Evolutionary conservation across 2,888 invertebrate species (phyloP).

Genomic region (Scaptodrosophila latifasciaeformis): DNA sequence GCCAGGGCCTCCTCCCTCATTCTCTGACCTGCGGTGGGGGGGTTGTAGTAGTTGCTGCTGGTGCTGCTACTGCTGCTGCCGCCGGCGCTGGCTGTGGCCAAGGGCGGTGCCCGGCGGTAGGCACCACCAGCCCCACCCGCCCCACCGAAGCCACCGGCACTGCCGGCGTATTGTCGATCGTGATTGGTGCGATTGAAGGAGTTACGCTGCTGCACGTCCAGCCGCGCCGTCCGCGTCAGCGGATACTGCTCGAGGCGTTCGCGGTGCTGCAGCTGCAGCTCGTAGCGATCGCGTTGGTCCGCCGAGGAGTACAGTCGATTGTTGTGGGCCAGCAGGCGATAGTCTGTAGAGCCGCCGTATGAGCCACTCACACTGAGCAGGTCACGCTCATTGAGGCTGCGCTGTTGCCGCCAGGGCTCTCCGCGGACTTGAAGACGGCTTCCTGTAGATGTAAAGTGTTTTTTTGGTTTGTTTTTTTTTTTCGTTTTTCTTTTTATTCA

Average conservation of each 20-base stretch:
- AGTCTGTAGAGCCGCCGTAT: constrained; percentile 54
- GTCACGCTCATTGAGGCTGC: constrained; percentile 73
- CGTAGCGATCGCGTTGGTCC: constrained; percentile 70
- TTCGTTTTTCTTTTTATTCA: constrained; percentile 22
- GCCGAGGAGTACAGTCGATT: constrained; percentile 72
- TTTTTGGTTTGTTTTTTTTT: constrained; percentile 25
- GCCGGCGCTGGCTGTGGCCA: constrained; percentile 55
- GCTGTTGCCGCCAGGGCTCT: constrained; percentile 72
- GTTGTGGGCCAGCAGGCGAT: constrained; percentile 60
- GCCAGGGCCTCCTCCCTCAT: constrained; percentile 53
- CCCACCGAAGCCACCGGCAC: constrained; percentile 14
- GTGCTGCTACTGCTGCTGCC: constrained; percentile 62
- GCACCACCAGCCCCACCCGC: constrained; percentile 40
- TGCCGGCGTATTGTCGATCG: constrained; percentile 71
- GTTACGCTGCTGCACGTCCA: constrained; percentile 75
- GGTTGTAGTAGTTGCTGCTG: constrained; percentile 71
- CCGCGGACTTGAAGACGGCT: constrained; percentile 65
- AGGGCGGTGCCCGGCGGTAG: constrained; percentile 59
- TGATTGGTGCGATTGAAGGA: constrained; percentile 76
- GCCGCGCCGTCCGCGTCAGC: constrained; percentile 70
- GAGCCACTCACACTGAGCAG: constrained; percentile 62
- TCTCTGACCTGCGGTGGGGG: constrained; percentile 49
- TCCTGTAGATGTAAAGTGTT: constrained; percentile 52
- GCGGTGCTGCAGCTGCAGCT: constrained; percentile 71
- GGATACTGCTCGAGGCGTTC: constrained; percentile 71